Evolutionary conservation across 2,888 invertebrate species (phyloP).

Genomic region (Agriopis aurantiaria): DNA sequence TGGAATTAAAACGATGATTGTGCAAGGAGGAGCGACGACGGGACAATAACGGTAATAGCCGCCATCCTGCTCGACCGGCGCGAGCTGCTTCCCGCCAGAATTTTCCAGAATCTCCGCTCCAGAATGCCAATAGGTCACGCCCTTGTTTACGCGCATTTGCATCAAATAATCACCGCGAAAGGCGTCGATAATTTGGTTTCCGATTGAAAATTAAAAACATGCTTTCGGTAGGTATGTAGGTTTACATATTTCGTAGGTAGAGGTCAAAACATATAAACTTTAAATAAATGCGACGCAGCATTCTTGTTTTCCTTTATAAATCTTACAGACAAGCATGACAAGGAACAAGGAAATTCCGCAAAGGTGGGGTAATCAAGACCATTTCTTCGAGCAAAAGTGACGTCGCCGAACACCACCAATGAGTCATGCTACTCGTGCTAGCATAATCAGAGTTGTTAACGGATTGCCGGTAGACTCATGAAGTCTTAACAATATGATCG

Average conservation of each 20-base stretch:
- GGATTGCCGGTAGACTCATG: not conserved
- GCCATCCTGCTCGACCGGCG: constrained; percentile 69
- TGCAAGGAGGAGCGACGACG: constrained; percentile 55
- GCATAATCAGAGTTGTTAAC: constrained; percentile 25
- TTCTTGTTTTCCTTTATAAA: not conserved
- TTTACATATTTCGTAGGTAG: not conserved
- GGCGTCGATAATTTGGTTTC: not conserved
- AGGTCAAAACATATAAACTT: not conserved
- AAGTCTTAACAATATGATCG: not conserved
- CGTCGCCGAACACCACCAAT: constrained; percentile 9
- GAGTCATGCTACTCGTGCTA: constrained; percentile 22
- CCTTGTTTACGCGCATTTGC: constrained; percentile 36
- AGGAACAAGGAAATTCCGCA: constrained; percentile 4
- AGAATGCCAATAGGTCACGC: constrained; percentile 45
- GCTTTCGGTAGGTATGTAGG: not conserved
- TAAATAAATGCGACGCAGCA: constrained; percentile 1
- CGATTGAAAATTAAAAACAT: not conserved
- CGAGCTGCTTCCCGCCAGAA: constrained; percentile 74
- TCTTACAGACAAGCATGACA: not conserved
- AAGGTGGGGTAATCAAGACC: constrained; percentile 2
- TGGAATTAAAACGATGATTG: constrained; percentile 59
- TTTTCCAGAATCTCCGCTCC: constrained; percentile 73
- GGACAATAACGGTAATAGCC: constrained; percentile 74
- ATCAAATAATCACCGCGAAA: constrained; percentile 32
- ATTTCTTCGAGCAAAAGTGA: constrained; percentile 8